These are phyloP conservation scores for Recurvirostra avosetta DNA, from an alignment of 2,113 vertebrate species.

Conservation along the genomic window DNA sequence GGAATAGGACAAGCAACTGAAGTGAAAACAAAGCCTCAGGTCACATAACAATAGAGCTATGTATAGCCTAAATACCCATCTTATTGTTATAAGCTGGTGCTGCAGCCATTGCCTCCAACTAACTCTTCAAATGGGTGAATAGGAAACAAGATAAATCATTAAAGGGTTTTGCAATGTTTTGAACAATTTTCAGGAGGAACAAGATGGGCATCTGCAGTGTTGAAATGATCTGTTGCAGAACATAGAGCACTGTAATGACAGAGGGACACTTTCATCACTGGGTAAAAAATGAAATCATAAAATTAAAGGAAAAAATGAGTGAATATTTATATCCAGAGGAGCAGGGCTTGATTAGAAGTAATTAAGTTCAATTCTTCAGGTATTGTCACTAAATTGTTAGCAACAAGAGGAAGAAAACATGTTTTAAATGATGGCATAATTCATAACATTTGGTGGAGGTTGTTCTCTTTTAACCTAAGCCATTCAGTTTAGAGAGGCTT, in stretches of 20 bases:
- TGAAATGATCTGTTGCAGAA: background rate
- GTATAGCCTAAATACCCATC: background rate
- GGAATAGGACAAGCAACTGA: background rate
- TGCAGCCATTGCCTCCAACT: background rate
- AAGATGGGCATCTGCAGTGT: background rate
- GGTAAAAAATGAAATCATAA: background rate
- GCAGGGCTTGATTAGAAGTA: background rate
- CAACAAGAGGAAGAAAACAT: background rate
- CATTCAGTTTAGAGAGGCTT: conserved; percentile 50
- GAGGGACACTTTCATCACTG: background rate
- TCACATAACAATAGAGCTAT: background rate
- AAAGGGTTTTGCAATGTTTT: background rate
- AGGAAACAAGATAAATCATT: background rate
- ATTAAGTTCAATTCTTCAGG: conserved; percentile 17
- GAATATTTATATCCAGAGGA: background rate
- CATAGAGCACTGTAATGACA: background rate
- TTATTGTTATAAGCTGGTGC: background rate
- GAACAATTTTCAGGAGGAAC: background rate
- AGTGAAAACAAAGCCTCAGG: background rate
- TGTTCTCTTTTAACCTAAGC: conserved; percentile 52
- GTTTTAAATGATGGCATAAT: background rate
- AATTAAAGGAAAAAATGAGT: background rate
- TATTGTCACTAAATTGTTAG: background rate
- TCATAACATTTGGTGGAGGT: conserved; percentile 47
- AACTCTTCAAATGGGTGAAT: background rate